Evolutionary conservation across 1,140 invertebrate species (phyloP).

Genomic region (Rhopalosiphum padi): DNA sequence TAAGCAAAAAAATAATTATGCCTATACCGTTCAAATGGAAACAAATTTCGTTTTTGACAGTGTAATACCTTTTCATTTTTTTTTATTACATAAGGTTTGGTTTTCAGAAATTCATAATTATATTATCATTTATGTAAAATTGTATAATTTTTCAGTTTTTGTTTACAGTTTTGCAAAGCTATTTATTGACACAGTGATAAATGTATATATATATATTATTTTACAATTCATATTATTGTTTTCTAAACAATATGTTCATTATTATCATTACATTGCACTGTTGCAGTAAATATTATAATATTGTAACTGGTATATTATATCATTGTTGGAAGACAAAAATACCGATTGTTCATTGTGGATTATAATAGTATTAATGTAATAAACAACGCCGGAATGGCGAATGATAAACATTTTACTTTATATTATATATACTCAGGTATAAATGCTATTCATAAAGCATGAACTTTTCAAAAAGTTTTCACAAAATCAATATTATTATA

Average conservation of each 20-base stretch:
- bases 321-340: not conserved
- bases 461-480: not conserved
- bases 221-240: not conserved
- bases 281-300: not conserved
- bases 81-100: too few species aligned
- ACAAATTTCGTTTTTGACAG: too few species aligned
- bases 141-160: too few species aligned
- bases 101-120: too few species aligned
- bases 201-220: not conserved
- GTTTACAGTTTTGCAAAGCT: too few species aligned
- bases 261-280: not conserved
- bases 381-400: not conserved
- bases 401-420: not conserved
- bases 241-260: not conserved
- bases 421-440: not conserved
- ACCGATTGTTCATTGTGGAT: not conserved
- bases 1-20: too few species aligned
- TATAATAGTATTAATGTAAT: not conserved
- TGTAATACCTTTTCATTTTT: too few species aligned
- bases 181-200: too few species aligned
- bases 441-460: not conserved
- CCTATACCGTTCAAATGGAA: too few species aligned
- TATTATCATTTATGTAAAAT: too few species aligned
- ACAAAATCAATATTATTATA: not conserved
- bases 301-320: too few species aligned